Evolutionary conservation across 2,113 vertebrate genomes (phyloP), one percentile per base, ranked within the genome.

Genomic region (Notarius quadriscutis): DNA sequence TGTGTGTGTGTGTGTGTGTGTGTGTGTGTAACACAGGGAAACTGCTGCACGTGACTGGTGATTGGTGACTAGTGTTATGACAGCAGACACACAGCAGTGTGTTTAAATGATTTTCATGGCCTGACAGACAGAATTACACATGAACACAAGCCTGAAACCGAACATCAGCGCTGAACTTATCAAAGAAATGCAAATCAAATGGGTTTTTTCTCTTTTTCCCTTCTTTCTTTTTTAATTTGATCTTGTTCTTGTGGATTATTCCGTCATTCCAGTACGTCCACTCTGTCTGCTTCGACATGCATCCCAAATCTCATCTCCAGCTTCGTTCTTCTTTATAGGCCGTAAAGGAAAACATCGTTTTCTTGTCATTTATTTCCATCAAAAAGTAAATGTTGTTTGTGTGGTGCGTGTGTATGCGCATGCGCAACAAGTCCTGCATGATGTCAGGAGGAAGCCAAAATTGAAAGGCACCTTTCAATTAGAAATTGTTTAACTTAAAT

Each of bases 391-490:
- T 94, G 94, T 11, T 92, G n/a, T 92, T 91, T 93, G 94, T 50
- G 71, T 91, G 93, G 91, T 91, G n/a, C n/a, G 90, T 90, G 92
- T 79, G 78, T 67, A 30, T 30, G 84, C 93, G 94, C 94, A 94
- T 93, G 93, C 92, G 92, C 87, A 92, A 93, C 92, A 89, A 92
- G 89, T 92, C 91, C 92, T 89, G 92, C 94, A 89, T 85, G 89
- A 91, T 88, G 88, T 86, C 87, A 92, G 92, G 75, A 67, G 92
- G 92, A 90, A 89, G 82, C 84, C 87, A 90, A 94, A 94, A 95
- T 92, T 95, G 93, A 94, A 95, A 95, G 93, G 91, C 92, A 92
- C 92, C 94, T 94, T 95, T 94, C 94, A 95, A 95, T 96, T 94
- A 95, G 91, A 93, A 93, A 94, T 93, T 93, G 92, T 95, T 94